These are phyloP conservation scores for Motacilla tschutschensis DNA, from an alignment of 2,113 vertebrate genomes.

Conservation along the genomic window DNA sequence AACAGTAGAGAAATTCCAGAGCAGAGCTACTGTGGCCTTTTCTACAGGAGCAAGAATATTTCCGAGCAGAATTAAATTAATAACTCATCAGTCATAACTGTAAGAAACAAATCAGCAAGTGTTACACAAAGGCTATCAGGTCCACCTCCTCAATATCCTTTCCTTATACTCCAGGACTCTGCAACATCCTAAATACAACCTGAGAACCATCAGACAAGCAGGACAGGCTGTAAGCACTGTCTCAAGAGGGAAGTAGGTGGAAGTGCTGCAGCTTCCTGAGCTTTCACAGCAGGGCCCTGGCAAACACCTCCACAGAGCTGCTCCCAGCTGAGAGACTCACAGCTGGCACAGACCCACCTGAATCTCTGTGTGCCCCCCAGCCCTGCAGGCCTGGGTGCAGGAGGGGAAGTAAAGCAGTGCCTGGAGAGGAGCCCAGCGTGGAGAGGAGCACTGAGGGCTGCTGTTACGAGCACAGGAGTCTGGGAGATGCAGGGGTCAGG, in stretches of 20 bases:
- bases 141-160: neutral
- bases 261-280: neutral
- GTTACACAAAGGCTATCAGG: constrained; percentile 6
- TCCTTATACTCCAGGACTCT: neutral
- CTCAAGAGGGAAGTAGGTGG: neutral
- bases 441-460: neutral
- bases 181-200: neutral
- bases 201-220: neutral
- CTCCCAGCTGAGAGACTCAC: neutral
- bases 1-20: neutral
- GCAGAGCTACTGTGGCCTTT: neutral
- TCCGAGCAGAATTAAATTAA: neutral
- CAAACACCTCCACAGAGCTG: constrained; percentile 7
- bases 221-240: neutral
- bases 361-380: neutral
- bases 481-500: neutral
- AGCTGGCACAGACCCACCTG: neutral
- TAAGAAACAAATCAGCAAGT: constrained; percentile 2
- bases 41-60: neutral
- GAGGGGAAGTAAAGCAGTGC: neutral
- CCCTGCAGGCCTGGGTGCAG: neutral
- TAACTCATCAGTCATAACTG: constrained; percentile 28
- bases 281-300: neutral
- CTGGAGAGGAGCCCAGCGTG: neutral
- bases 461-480: neutral